phyloP scores from a whole-genome alignment of 2,797 vertebrate genomes.

The Microctenopoma steveboyesi region DNA sequence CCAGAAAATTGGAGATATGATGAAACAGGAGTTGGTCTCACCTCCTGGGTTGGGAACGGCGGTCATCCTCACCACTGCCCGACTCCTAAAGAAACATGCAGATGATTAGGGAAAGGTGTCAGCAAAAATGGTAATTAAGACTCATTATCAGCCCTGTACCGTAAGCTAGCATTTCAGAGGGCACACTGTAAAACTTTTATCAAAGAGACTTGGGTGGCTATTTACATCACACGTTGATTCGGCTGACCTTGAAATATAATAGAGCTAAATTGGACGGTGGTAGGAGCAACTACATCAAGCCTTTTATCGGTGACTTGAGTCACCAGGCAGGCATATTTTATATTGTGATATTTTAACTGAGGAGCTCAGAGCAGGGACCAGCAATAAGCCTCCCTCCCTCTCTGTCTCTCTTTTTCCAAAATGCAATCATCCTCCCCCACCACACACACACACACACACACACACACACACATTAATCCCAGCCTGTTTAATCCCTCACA shows the following conservation, averaged over 20 bases:
- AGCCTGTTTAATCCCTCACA: slow-evolving; percentile 73
- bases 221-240: slow-evolving; percentile 31
- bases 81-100: slow-evolving; percentile 85
- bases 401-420: slow-evolving; percentile 38
- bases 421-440: slow-evolving; percentile 65
- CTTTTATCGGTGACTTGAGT: slow-evolving; percentile 52
- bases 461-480: slow-evolving; percentile 68
- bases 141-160: not conserved
- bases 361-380: slow-evolving; percentile 33
- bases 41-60: slow-evolving; percentile 93
- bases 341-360: slow-evolving; percentile 32
- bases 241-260: slow-evolving; percentile 47
- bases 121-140: not conserved
- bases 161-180: slow-evolving; percentile 27
- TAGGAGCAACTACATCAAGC: slow-evolving; percentile 2
- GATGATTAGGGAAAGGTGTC: not conserved
- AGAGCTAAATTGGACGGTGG: slow-evolving; percentile 20
- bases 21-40: slow-evolving; percentile 72
- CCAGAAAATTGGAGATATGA: slow-evolving; percentile 28
- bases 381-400: slow-evolving; percentile 43
- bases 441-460: not conserved
- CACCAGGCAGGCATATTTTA: slow-evolving; percentile 10
- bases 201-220: slow-evolving; percentile 15
- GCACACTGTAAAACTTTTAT: slow-evolving; percentile 16
- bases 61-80: slow-evolving; percentile 94